A percentile compares a stretch with the other conserved stretches of the same genome.
Evolutionary conservation across 1,140 invertebrate species (phyloP).

Genomic region (Limonius californicus): DNA sequence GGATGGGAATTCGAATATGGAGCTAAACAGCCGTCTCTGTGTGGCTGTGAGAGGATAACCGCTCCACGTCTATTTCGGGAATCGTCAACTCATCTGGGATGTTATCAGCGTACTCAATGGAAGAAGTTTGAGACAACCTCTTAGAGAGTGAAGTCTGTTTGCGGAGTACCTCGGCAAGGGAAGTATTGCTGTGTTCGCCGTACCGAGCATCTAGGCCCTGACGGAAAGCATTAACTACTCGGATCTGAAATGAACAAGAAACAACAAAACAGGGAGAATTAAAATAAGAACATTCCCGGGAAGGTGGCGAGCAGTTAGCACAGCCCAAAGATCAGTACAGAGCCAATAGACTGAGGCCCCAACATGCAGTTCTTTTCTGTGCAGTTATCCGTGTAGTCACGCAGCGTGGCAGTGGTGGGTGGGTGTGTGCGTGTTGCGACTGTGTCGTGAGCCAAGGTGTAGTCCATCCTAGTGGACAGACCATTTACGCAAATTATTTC

Average conservation of each 20-base stretch:
- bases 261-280: slow-evolving; percentile 49
- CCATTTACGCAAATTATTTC: no score
- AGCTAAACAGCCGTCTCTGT: slow-evolving; percentile 87
- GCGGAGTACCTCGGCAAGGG: slow-evolving; percentile 83
- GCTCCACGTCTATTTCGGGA: slow-evolving; percentile 85
- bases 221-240: slow-evolving; percentile 98
- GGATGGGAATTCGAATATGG: slow-evolving; percentile 37
- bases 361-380: slow-evolving; percentile 33
- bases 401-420: slow-evolving; percentile 1
- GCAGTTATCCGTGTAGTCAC: not conserved
- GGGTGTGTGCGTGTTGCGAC: not conserved
- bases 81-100: slow-evolving; percentile 81
- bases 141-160: slow-evolving; percentile 88
- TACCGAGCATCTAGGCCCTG: slow-evolving; percentile 94
- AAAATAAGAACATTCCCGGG: slow-evolving; percentile 46
- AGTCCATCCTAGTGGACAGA: no score
- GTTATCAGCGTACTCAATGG: slow-evolving; percentile 87
- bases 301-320: slow-evolving; percentile 43
- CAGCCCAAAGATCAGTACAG: slow-evolving; percentile 44
- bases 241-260: slow-evolving; percentile 75
- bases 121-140: slow-evolving; percentile 84
- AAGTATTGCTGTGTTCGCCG: slow-evolving; percentile 85
- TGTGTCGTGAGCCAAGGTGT: not conserved
- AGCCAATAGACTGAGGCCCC: slow-evolving; percentile 36
- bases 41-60: slow-evolving; percentile 86